These are phyloP conservation scores for Phacellophora camtschatica DNA, from an alignment of 30 jellyfish, hydroid and myxozoan genomes.

Conservation along the genomic window DNA sequence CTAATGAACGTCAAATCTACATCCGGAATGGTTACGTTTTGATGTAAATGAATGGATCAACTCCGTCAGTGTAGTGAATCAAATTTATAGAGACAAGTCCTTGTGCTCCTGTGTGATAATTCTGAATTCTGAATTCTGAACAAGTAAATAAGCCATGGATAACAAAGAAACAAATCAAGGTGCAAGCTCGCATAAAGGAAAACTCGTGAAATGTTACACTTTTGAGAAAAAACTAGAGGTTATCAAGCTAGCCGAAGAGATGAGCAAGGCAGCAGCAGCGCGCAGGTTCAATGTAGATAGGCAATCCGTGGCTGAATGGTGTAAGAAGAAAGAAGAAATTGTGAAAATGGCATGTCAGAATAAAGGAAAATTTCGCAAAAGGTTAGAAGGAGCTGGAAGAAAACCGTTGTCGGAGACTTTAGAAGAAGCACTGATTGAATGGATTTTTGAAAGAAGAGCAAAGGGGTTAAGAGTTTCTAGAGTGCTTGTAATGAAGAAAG, in stretches of 20 bases:
- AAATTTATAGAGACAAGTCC: no score
- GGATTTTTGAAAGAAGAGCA: conserved; percentile 33
- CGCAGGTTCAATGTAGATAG: conserved; percentile 15
- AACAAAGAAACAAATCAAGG: neutral
- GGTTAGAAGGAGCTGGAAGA: conserved; percentile 32
- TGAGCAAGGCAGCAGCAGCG: conserved; percentile 22
- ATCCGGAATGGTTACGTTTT: neutral
- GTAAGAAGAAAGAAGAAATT: neutral
- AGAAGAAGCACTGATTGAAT: conserved; percentile 24
- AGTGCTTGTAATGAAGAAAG: conserved; percentile 7
- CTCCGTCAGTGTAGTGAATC: neutral
- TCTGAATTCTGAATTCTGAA: no score
- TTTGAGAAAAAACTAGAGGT: conserved; percentile 5
- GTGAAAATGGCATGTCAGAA: no score
- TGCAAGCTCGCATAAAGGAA: no score
- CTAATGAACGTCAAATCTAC: no score
- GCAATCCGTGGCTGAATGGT: conserved; percentile 24
- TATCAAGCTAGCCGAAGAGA: conserved; percentile 18
- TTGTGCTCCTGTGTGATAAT: no score
- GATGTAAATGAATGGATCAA: no score
- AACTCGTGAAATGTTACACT: neutral
- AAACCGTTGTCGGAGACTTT: neutral
- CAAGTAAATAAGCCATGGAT: no score
- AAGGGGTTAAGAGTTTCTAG: conserved; percentile 29
- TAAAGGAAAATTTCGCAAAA: neutral